Evolutionary conservation across 2,888 invertebrate species (phyloP).

Genomic region (Tineola bisselliella): DNA sequence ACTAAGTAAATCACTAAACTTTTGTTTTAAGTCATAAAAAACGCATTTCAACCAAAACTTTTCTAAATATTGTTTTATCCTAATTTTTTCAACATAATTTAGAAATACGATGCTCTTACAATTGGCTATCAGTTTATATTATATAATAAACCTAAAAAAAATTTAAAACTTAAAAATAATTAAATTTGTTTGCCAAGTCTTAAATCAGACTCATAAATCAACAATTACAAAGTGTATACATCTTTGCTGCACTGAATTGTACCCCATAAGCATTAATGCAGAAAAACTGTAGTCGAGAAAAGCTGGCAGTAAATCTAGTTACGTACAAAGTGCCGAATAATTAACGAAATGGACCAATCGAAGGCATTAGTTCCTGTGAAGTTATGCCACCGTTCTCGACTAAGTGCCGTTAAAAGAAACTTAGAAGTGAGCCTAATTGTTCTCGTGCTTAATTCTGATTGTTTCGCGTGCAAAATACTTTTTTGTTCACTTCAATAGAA

Average conservation of each 20-base stretch:
- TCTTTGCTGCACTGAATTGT: not conserved
- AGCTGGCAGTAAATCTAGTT: conserved; percentile 62
- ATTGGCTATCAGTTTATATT: too few species aligned
- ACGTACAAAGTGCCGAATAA: conserved; percentile 67
- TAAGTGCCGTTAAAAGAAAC: conserved; percentile 67
- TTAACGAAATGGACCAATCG: conserved; percentile 67
- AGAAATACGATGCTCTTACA: not conserved
- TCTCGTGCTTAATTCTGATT: conserved; percentile 61
- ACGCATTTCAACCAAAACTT: conserved; percentile 16
- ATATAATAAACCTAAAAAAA: too few species aligned
- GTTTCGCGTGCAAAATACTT: conserved; percentile 30
- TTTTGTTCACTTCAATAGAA: conserved; percentile 7
- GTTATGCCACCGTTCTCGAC: conserved; percentile 17
- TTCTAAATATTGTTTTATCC: not conserved
- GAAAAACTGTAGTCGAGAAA: conserved; percentile 37
- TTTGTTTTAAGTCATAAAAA: conserved; percentile 23
- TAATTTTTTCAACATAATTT: not conserved
- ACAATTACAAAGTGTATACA: not conserved
- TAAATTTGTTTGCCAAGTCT: not conserved
- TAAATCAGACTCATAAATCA: not conserved
- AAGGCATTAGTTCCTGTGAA: conserved; percentile 21
- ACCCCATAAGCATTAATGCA: not conserved
- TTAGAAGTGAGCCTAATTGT: conserved; percentile 61
- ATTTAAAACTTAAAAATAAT: not conserved
- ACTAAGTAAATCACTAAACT: conserved; percentile 24